These are phyloP conservation scores for Pogonomyrmex barbatus DNA, from an alignment of 1,140 invertebrate species.

Conservation along the genomic window DNA sequence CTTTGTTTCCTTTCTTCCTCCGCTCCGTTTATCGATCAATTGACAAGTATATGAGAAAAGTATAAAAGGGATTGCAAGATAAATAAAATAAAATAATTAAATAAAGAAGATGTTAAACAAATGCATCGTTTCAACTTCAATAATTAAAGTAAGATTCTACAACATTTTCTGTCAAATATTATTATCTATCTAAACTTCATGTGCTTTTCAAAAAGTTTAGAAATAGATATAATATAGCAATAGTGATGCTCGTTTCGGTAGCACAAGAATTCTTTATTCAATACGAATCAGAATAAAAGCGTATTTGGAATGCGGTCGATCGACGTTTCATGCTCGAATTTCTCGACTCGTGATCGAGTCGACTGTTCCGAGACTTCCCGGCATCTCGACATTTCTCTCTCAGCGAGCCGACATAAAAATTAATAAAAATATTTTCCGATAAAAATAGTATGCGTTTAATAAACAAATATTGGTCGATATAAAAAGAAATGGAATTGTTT, in stretches of 20 bases:
- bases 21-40: slow-evolving; percentile 25
- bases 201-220: background rate
- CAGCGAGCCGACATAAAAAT: background rate
- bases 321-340: slow-evolving; percentile 1
- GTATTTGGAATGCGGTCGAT: slow-evolving; percentile 3
- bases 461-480: background rate
- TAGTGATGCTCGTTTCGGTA: background rate
- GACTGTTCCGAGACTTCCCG: background rate
- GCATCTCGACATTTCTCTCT: slow-evolving; percentile 15
- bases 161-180: background rate
- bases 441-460: slow-evolving; percentile 30
- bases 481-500: background rate
- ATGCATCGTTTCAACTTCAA: background rate
- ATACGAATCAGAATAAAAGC: slow-evolving; percentile 4
- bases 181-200: background rate
- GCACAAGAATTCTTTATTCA: background rate
- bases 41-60: background rate
- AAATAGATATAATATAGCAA: slow-evolving; percentile 3
- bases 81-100: slow-evolving; percentile 37
- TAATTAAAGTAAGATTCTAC: background rate
- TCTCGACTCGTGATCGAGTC: slow-evolving; percentile 13
- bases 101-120: background rate
- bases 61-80: background rate
- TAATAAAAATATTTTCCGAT: slow-evolving; percentile 36
- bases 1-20: background rate